Evolutionary conservation across 2,888 invertebrate genomes (phyloP).

Genomic region (Lochmaea capreae): DNA sequence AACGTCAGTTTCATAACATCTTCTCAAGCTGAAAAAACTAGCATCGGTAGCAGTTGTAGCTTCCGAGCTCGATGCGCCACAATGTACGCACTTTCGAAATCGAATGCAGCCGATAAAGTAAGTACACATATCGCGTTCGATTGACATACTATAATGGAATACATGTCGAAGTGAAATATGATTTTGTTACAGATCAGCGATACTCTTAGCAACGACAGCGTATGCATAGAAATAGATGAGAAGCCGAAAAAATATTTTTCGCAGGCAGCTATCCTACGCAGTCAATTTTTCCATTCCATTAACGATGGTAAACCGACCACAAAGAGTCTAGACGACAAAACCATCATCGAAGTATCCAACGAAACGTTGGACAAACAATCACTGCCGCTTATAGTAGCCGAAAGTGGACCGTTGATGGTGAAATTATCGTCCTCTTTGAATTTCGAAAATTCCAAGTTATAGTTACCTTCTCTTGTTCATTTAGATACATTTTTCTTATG

Average conservation of each 20-base stretch:
- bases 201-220: slow-evolving; percentile 62
- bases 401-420: slow-evolving; percentile 32
- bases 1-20: slow-evolving; percentile 71
- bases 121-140: not conserved
- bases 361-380: slow-evolving; percentile 58
- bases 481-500: slow-evolving; percentile 21
- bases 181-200: slow-evolving; percentile 48
- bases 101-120: slow-evolving; percentile 21
- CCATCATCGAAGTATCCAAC: slow-evolving; percentile 62
- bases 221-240: slow-evolving; percentile 61
- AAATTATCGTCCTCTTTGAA: slow-evolving; percentile 44
- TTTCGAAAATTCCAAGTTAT: slow-evolving; percentile 54
- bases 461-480: slow-evolving; percentile 39
- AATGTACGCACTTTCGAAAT: slow-evolving; percentile 46
- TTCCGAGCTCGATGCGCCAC: slow-evolving; percentile 59
- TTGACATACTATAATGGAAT: not conserved
- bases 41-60: slow-evolving; percentile 64
- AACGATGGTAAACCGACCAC: slow-evolving; percentile 55
- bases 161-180: no score
- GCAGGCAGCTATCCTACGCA: slow-evolving; percentile 67
- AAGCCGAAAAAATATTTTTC: slow-evolving; percentile 64
- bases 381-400: slow-evolving; percentile 44
- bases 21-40: slow-evolving; percentile 64
- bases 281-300: slow-evolving; percentile 68
- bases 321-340: slow-evolving; percentile 61